Evolutionary conservation across 2,797 vertebrate genomes (phyloP), one percentile per base, ranked within the genome.

Genomic region (Leucoraja ocellata): DNA sequence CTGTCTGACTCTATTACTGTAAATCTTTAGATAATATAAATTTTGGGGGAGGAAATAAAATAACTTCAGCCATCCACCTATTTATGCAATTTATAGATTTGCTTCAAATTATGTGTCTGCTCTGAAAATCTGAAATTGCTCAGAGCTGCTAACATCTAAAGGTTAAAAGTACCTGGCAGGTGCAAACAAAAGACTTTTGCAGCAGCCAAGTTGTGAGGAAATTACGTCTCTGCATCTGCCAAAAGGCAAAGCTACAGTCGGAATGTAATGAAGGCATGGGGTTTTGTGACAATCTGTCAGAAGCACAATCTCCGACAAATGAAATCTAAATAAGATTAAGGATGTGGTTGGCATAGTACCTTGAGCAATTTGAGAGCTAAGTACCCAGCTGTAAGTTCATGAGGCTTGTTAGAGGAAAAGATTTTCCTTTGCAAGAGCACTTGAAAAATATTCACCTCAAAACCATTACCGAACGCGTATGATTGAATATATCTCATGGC

Each of bases 281-380:
- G 39, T 81, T 81, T 81, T 46, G 79, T 81, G 79, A 81, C 79
- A 81, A 81, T 39, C 79, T 81, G 79, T 46, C 79, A 81, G 39
- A 23, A 81, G 8, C 79, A 23, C 36, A 81, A 23, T 46, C 79
- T 81, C 39, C 36, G 23, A 46, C 79, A 81, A 81, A 81, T 81
- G 79, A 81, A 81, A 81, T 46, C 79, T 54, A 81, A 81, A 46
- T 46, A 81, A 46, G 32, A 79, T 79, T 79, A 79, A 79, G 16
- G 36, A 46, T 81, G 36, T 81, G 18, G 5, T 81, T 81, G 36
- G 78, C 36, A 79, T 36, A 18, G 32, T 79, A 81, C 79, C 39
- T 81, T 39, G 36, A 54, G 79, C 79, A 39, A 81, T 23, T 81
- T 81, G 36, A 81, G 79, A 81, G 79, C 39, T 81, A 81, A 81